Percentiles rank a stretch among this genome's conserved stretches.
These are phyloP conservation scores for Pollenia angustigena DNA, from an alignment of 2,888 invertebrate genomes.

Conservation along the genomic window DNA sequence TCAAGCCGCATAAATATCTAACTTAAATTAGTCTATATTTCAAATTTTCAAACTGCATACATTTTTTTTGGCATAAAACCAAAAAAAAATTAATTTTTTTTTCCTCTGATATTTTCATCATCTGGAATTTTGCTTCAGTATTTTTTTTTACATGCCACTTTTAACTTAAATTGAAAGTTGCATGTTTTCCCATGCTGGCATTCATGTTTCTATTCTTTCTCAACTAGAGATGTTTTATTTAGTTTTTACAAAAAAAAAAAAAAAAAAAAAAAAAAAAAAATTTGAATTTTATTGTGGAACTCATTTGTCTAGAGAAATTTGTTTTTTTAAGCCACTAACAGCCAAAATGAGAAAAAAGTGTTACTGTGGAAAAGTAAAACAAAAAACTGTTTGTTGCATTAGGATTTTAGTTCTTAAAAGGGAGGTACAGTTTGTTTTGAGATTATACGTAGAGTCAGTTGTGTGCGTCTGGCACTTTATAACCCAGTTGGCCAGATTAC, in stretches of 20 bases:
- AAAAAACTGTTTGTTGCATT: not conserved
- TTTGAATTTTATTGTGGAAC: constrained; percentile 29
- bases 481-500: too few species aligned
- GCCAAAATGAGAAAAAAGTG: constrained; percentile 39
- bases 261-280: too few species aligned
- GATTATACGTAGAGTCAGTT: not conserved
- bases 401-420: not conserved
- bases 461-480: too few species aligned
- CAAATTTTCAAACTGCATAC: not conserved
- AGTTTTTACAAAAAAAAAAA: not conserved
- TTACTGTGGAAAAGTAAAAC: not conserved
- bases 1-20: too few species aligned
- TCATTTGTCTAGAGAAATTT: constrained; percentile 10
- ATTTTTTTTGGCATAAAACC: constrained; percentile 17
- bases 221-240: constrained; percentile 11
- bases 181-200: constrained; percentile 8
- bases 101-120: not conserved
- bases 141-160: constrained; percentile 27
- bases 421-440: not conserved
- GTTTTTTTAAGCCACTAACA: constrained; percentile 32
- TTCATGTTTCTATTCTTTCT: constrained; percentile 12
- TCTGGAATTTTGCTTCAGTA: constrained; percentile 3
- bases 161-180: constrained; percentile 29
- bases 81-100: constrained; percentile 2
- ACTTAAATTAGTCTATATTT: not conserved